phyloP scores from a whole-genome alignment of 1,140 invertebrate genomes.

The Leucophenga varia region DNA sequence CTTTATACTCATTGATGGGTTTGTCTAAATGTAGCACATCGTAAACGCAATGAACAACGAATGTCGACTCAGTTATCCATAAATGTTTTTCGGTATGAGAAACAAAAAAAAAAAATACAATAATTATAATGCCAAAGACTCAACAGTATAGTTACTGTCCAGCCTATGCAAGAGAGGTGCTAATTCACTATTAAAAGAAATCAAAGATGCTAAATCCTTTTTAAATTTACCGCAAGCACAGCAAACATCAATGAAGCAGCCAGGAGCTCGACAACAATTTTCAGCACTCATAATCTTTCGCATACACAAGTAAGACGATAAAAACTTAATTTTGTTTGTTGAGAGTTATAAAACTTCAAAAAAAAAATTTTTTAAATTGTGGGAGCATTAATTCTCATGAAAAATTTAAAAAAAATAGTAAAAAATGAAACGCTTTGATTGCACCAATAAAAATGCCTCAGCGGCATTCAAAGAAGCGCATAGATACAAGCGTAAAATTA shows the following conservation, averaged over 20 bases:
- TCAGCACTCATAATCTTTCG: neutral
- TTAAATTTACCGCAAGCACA: slow-evolving; percentile 14
- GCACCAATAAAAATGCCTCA: no score
- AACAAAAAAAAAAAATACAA: no score
- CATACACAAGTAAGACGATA: slow-evolving; percentile 29
- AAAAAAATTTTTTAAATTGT: no score
- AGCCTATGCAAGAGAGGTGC: slow-evolving; percentile 41
- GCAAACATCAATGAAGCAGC: slow-evolving; percentile 9
- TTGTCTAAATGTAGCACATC: slow-evolving; percentile 49
- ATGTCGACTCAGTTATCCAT: no score
- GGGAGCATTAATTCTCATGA: slow-evolving; percentile 48
- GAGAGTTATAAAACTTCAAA: no score
- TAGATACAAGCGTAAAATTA: slow-evolving; percentile 28
- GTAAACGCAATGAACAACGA: no score
- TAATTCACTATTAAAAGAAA: slow-evolving; percentile 54
- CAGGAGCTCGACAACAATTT: neutral
- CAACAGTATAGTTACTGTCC: no score
- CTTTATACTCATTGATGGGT: slow-evolving; percentile 52
- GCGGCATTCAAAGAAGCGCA: slow-evolving; percentile 27
- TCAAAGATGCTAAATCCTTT: slow-evolving; percentile 22
- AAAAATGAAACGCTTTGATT: slow-evolving; percentile 39
- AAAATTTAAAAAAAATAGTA: no score
- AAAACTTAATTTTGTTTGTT: slow-evolving; percentile 53
- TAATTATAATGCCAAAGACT: no score
- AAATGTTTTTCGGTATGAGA: no score